Evolutionary conservation across 2,113 vertebrate species (phyloP).

Genomic region (Parus major): DNA sequence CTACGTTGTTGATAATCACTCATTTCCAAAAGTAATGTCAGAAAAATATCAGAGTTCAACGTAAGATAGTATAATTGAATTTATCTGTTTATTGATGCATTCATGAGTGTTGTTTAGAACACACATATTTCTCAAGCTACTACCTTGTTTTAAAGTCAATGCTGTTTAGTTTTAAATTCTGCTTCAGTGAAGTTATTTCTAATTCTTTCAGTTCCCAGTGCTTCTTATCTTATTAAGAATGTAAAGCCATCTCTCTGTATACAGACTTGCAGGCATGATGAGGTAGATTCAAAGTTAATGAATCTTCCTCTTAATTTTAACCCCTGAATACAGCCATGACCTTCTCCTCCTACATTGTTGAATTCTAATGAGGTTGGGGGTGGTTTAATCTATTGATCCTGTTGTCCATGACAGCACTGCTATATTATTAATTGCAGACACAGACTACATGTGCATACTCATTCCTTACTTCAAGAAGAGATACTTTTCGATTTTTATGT

Average conservation of each 20-base stretch:
- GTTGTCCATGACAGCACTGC: neutral
- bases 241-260: neutral
- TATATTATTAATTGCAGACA: slow-evolving; percentile 1
- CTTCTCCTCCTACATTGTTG: slow-evolving; percentile 21
- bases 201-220: neutral
- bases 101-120: neutral
- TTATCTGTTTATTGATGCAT: neutral
- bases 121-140: neutral
- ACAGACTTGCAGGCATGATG: neutral
- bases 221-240: slow-evolving; percentile 11
- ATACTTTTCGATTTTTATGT: neutral
- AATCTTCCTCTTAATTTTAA: slow-evolving; percentile 47
- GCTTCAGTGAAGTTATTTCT: neutral
- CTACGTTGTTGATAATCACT: neutral
- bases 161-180: neutral
- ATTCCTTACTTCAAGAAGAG: neutral
- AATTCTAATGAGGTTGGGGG: slow-evolving; percentile 3
- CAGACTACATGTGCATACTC: neutral
- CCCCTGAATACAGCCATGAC: neutral
- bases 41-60: neutral
- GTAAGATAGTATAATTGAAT: neutral
- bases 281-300: slow-evolving; percentile 24
- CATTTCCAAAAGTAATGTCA: neutral
- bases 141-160: neutral
- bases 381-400: slow-evolving; percentile 27